Evolutionary conservation across 2,113 vertebrate species (phyloP), one percentile per base, ranked within the genome.

Genomic region (Dinomys branickii): DNA sequence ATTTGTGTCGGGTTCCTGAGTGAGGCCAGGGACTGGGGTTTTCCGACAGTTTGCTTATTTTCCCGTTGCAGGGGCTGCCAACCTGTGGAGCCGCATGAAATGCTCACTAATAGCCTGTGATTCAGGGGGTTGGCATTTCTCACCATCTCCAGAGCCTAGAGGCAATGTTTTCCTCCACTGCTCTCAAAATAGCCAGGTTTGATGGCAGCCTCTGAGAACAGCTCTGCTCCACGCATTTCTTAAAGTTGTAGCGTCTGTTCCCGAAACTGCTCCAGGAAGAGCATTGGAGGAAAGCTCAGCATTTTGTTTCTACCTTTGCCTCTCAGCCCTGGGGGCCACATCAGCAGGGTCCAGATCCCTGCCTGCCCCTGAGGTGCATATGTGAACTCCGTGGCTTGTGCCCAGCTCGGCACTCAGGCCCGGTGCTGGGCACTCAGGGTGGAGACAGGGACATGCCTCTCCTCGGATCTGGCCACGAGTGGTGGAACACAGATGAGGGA

Each of bases 131-230:
- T 96, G 96, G 97, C 86, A 94, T 97, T 67, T 67, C 87, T 85
- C 56, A 9, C 35, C 30, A 67, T 28, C 65, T 28, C 59, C 0
- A 5, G 19, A 94, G 83, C 93, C 63, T 61, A 19, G 11, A n/a
- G 58, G 83, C 71, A 30, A 61, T 67, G 77, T 14, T 82, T 78
- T 50, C 47, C 61, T 83, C 19, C 52, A 35, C 58, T 0, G 3
- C 58, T 95, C 94, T 95, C 61, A 83, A 96, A 97, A 97, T 97
- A 95, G 87, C 88, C 61, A 3, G 91, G 83, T 63, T 94, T 56
- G 38, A 26, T 38, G 11, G 52, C 65, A 38, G 77, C 77, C 52
- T 54, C n/a, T 0, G 88, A 50, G 71, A 65, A 38, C 0, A 50
- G 0, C 41, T 41, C 77, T 67, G 4, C 44, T 50, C 26, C 3